These are phyloP conservation scores for Brachionus rotundiformis DNA, from an alignment of 1,140 invertebrate genomes.

Conservation along the genomic window DNA sequence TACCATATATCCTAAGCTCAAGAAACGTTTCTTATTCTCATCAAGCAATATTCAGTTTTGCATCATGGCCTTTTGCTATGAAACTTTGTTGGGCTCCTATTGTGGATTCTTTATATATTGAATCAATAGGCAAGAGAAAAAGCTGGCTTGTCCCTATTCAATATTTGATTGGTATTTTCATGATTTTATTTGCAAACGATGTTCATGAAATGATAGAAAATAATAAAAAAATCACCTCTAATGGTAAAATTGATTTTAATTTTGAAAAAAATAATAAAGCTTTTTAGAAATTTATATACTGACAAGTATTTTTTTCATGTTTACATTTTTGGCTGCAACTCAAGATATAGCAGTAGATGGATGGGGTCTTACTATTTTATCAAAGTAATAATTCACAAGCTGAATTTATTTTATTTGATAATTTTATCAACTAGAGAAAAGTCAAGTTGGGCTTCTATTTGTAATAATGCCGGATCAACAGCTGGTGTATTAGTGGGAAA, in stretches of 20 bases:
- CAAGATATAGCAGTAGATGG: constrained; percentile 99
- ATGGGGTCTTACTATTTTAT: constrained; percentile 97
- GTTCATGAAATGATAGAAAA: constrained; percentile 57
- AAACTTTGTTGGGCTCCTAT: constrained; percentile 97
- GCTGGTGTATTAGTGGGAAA: constrained; percentile 87
- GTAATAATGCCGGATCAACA: constrained; percentile 96
- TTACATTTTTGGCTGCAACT: constrained; percentile 95
- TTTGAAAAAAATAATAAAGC: neutral
- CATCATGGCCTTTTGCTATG: constrained; percentile 90
- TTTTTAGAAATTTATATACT: constrained; percentile 74
- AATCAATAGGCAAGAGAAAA: constrained; percentile 84
- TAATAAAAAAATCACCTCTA: neutral
- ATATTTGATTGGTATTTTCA: constrained; percentile 67
- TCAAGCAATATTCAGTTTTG: constrained; percentile 97
- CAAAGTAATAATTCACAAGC: constrained; percentile 69
- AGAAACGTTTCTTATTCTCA: constrained; percentile 78
- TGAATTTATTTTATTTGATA: constrained; percentile 10
- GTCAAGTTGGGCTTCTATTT: constrained; percentile 97
- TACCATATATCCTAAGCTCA: constrained; percentile 92
- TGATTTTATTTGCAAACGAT: constrained; percentile 57
- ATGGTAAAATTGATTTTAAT: neutral
- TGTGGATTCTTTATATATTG: constrained; percentile 85
- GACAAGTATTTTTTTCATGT: constrained; percentile 81
- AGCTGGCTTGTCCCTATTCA: constrained; percentile 95
- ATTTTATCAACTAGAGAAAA: constrained; percentile 70